Percentiles rank a stretch among this genome's conserved stretches.
These are phyloP conservation scores for Mus caroli DNA, from an alignment of 2,797 vertebrate species.

Conservation along the genomic window DNA sequence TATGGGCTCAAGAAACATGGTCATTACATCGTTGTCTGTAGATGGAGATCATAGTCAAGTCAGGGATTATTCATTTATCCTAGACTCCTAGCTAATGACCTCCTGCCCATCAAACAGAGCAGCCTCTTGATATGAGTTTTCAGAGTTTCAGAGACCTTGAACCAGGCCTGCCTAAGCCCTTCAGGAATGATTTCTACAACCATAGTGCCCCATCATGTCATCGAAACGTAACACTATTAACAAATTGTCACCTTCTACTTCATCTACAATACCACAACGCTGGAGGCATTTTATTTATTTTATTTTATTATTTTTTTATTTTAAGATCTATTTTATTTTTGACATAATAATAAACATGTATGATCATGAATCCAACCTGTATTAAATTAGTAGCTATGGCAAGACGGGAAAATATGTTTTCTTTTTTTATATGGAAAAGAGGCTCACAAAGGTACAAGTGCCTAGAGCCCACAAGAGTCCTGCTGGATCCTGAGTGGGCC, in stretches of 20 bases:
- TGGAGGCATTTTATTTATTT: background rate
- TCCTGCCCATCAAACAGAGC: too few relatives aligned
- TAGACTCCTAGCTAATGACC: background rate
- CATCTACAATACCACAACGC: background rate
- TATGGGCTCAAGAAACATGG: constrained; percentile 79
- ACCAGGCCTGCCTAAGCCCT: background rate
- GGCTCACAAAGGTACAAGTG: background rate
- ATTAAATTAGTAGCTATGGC: background rate
- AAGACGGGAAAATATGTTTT: background rate
- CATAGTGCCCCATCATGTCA: background rate
- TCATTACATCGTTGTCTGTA: background rate
- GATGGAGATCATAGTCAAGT: background rate
- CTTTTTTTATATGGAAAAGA: background rate
- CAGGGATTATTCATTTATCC: background rate
- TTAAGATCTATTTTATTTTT: too few relatives aligned
- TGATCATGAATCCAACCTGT: background rate
- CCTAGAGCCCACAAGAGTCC: too few relatives aligned
- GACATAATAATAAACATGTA: background rate
- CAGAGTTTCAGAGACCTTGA: background rate
- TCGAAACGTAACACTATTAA: background rate
- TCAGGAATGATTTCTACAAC: background rate
- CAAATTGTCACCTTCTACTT: background rate
- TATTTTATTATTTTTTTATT: too few relatives aligned
- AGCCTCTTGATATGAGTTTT: background rate
- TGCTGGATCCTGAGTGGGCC: background rate